These are phyloP conservation scores for Gonocerus acuteangulatus DNA, from an alignment of 2,888 invertebrate species.

Conservation along the genomic window DNA sequence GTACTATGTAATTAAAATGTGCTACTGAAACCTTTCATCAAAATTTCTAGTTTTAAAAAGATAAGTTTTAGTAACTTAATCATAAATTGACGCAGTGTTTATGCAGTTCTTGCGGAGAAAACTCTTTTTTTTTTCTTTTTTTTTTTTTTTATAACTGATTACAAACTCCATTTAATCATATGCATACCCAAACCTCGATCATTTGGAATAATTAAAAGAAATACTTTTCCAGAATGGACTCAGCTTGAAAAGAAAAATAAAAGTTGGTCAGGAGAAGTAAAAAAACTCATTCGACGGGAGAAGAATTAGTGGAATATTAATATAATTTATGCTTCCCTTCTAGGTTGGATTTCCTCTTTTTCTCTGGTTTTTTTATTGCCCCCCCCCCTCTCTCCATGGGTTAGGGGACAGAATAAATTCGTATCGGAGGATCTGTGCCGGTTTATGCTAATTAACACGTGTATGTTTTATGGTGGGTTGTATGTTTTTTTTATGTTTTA, in stretches of 20 bases:
- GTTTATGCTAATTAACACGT: conserved; percentile 25
- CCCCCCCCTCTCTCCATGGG: background rate
- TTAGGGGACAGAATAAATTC: conserved; percentile 10
- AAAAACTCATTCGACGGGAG: conserved; percentile 8
- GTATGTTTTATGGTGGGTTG: conserved; percentile 24
- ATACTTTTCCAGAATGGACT: background rate
- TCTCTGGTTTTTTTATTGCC: background rate
- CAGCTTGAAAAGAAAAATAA: conserved; percentile 2
- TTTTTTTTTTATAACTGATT: no score
- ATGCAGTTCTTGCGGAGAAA: no score
- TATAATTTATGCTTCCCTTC: conserved; percentile 31
- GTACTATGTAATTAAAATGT: no score
- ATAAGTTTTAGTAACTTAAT: no score
- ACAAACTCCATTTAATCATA: no score
- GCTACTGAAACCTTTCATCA: no score
- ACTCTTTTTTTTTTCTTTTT: no score
- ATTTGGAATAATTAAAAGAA: background rate
- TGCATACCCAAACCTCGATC: no score
- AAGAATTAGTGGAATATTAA: conserved; percentile 34
- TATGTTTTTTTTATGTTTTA: conserved; percentile 11
- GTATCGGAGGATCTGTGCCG: conserved; percentile 11
- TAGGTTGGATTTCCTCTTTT: conserved; percentile 23
- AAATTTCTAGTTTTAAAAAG: no score
- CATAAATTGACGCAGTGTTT: no score
- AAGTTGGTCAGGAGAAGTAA: background rate